These are phyloP conservation scores for Anguilla marmorata DNA, from an alignment of 2,797 vertebrate species.

Conservation along the genomic window DNA sequence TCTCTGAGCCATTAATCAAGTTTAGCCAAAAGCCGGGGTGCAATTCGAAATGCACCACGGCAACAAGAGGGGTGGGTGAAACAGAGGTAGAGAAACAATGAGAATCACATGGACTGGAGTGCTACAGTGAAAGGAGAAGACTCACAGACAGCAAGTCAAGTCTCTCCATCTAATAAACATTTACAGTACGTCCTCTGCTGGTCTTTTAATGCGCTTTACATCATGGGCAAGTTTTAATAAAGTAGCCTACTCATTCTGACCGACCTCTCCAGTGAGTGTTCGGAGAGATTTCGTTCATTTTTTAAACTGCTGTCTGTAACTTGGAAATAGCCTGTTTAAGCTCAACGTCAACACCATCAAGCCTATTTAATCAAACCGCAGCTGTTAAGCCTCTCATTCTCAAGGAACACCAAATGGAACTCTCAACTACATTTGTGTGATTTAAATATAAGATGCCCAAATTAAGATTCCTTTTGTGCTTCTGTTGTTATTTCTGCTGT, in stretches of 20 bases:
- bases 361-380: not conserved
- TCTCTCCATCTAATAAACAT: constrained; percentile 1
- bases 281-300: not conserved
- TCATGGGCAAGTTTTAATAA: constrained; percentile 1
- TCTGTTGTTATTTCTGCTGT: not conserved
- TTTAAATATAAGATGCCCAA: not conserved
- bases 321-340: constrained; percentile 2
- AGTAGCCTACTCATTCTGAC: not conserved
- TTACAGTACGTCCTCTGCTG: not conserved
- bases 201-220: not conserved
- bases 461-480: not conserved
- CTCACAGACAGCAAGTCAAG: not conserved
- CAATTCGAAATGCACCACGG: constrained; percentile 29
- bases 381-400: not conserved
- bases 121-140: not conserved
- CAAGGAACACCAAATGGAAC: not conserved
- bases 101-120: constrained; percentile 4
- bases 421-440: not conserved
- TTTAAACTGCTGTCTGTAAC: not conserved
- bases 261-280: not conserved
- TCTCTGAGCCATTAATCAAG: constrained; percentile 39
- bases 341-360: not conserved
- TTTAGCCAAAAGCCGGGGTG: constrained; percentile 25
- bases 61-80: constrained; percentile 15
- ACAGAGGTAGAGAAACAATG: not conserved